Base-by-base conservation (phyloP, 2,888 invertebrate species). In the Odontomyia ornata region DNA sequence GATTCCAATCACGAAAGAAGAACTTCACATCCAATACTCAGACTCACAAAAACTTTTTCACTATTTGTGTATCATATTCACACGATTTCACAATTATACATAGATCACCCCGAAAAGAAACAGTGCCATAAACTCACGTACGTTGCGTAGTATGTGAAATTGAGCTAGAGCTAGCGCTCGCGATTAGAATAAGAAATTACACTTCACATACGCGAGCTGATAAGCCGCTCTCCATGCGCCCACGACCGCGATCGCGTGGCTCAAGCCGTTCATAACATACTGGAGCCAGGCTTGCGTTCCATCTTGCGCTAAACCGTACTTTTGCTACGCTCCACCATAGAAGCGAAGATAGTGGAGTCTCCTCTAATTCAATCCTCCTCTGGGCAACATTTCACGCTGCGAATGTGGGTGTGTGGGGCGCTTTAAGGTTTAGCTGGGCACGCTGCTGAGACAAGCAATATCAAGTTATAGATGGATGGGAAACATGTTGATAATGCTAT, bases 221-320 rank as follows among this genome's bases (percentile, higher is more conserved):
- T 43, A 36, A 23, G 46, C 43, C 21, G 67, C 36, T 36, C 36
- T 36, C 9, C 36, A 36, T 36, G 36, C 36, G 21, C 67, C 3
- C 21, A 67, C n/a, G 23, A n/a, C 43, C 43, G 21, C 72, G 72
- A 57, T 72, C 72, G 28, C 56, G 56, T 21, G 30, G 30, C 30
- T 56, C 11, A 30, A 28, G 21, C 30, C 57, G 57, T 36, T 36
- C 43, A 21, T 60, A 57, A 9, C 57, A 36, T 57, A 73, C 73
- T 73, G 73, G 30, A 73, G 73, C 60, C 36, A 21, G 57, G 60
- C n/a, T 60, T 57, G 57, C 73, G n/a, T 21, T 30, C 28, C 57
- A 30, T 36, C 21, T 15, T 30, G 57, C 73, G 56, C 73, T 60
- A 73, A 57, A 36, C 36, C 28, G 21, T 25, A 52, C 71, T 72